Percentiles rank a stretch among this genome's conserved stretches.
Conservation (phyloP, 2,797 vertebrate species). For the Xiphorhynchus erythropygius region DNA sequence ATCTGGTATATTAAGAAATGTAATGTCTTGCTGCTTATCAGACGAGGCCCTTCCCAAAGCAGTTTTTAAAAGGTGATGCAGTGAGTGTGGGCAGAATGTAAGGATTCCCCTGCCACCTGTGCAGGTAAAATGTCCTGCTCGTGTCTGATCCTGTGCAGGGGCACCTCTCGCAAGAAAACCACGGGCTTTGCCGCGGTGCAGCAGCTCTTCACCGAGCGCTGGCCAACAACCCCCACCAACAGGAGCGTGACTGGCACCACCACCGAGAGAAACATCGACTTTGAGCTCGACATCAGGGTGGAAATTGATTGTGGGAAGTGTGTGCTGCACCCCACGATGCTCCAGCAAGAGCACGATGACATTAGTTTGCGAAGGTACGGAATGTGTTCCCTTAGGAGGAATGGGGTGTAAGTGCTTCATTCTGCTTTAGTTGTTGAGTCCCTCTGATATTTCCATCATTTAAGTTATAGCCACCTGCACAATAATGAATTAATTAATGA, state of each 20-base stretch:
- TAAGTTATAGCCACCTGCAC: not conserved
- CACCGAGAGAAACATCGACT: conserved; percentile 96
- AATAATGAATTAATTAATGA: not conserved
- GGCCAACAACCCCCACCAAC: conserved; percentile 85
- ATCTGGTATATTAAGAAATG: too few species aligned
- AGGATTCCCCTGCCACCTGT: not conserved
- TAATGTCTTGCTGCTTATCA: not conserved
- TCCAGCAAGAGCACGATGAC: conserved; percentile 92
- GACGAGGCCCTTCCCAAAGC: not conserved
- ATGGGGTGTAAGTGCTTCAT: not conserved
- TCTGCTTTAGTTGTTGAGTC: not conserved
- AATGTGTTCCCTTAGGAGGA: not conserved
- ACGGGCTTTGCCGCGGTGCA: conserved; percentile 91
- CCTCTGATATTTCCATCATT: not conserved
- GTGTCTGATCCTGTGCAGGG: conserved; percentile 72
- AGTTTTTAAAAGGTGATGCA: not conserved
- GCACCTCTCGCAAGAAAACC: conserved; percentile 85
- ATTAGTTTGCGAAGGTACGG: conserved; percentile 85
- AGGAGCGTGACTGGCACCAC: conserved; percentile 85
- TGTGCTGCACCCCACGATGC: conserved; percentile 92
- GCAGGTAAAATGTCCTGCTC: not conserved
- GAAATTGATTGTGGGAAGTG: conserved; percentile 99
- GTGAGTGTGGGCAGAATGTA: not conserved
- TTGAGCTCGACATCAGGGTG: conserved; percentile 97
- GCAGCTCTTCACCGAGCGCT: conserved; percentile 94